Evolutionary conservation across 2,113 vertebrate genomes (phyloP).

Genomic region (Ascaphus truei): DNA sequence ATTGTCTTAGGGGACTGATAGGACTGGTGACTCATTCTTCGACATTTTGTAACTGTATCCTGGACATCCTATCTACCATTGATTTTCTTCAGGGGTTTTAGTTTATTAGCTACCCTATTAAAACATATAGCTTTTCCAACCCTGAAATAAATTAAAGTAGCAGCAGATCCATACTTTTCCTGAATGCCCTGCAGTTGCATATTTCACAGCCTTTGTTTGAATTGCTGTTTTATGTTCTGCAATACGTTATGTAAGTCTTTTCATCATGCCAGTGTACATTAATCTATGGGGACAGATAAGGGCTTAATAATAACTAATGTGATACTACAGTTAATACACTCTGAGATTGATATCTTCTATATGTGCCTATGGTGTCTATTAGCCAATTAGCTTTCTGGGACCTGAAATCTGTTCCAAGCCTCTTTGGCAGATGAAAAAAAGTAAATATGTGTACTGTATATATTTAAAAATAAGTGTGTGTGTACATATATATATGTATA

Average conservation of each 20-base stretch:
- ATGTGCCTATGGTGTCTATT: slow-evolving; percentile 4
- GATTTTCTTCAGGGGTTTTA: neutral
- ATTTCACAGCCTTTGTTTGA: neutral
- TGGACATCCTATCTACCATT: neutral
- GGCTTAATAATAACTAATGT: slow-evolving; percentile 26
- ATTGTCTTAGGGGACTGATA: neutral
- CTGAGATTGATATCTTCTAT: neutral
- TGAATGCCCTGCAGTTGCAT: neutral
- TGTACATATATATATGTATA: too few species aligned
- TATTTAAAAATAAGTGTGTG: too few species aligned
- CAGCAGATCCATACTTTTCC: neutral
- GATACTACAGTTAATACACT: slow-evolving; percentile 17
- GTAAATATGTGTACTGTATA: too few species aligned
- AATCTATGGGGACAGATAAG: neutral
- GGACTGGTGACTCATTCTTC: too few species aligned
- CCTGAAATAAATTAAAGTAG: neutral
- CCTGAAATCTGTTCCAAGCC: too few species aligned
- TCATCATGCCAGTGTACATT: slow-evolving; percentile 14
- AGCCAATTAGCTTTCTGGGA: too few species aligned
- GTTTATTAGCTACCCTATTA: neutral
- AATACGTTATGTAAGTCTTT: slow-evolving; percentile 14
- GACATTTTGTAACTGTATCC: too few species aligned
- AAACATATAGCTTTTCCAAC: slow-evolving; percentile 6
- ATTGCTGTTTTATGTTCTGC: neutral
- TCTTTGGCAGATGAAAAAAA: too few species aligned